phyloP scores from a whole-genome alignment of 92 coral and sea anemone species.

The Palythoa caribaeorum region DNA sequence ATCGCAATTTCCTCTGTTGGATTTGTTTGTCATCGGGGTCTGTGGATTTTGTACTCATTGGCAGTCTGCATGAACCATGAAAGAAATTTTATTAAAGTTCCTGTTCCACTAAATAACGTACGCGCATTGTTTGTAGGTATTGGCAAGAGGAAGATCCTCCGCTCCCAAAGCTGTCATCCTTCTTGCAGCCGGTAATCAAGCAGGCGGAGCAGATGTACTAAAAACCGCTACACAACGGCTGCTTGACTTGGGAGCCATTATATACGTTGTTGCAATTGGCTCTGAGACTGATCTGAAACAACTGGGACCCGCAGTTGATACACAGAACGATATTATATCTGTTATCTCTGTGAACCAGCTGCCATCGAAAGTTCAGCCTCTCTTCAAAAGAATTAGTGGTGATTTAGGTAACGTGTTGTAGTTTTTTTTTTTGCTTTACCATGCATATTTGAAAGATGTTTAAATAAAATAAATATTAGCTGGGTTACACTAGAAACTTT shows the following conservation, averaged over 20 bases:
- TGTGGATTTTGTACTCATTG: no score
- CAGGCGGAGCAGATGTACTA: slow-evolving; percentile 47
- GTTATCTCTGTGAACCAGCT: slow-evolving; percentile 15
- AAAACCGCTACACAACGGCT: slow-evolving; percentile 57
- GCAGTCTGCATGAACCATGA: not conserved
- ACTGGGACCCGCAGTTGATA: slow-evolving; percentile 1
- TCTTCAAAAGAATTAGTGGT: slow-evolving; percentile 9
- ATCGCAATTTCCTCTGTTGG: no score
- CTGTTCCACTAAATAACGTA: not conserved
- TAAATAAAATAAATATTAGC: no score
- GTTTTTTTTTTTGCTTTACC: no score
- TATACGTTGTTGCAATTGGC: slow-evolving; percentile 66
- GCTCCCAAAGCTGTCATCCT: slow-evolving; percentile 82
- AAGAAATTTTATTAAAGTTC: not conserved
- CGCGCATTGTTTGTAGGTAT: slow-evolving; percentile 13
- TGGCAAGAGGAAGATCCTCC: slow-evolving; percentile 71
- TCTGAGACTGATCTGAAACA: slow-evolving; percentile 19
- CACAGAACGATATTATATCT: slow-evolving; percentile 2
- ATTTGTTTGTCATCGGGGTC: no score
- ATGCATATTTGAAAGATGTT: no score
- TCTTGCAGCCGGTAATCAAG: slow-evolving; percentile 81
- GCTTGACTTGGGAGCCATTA: slow-evolving; percentile 59
- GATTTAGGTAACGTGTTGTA: slow-evolving; percentile 20
- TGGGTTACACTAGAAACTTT: no score
- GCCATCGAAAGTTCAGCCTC: slow-evolving; percentile 27